Percentiles rank a stretch among this genome's conserved stretches.
Evolutionary conservation across 2,888 invertebrate species (phyloP).

Genomic region (Tubulanus polymorphus): DNA sequence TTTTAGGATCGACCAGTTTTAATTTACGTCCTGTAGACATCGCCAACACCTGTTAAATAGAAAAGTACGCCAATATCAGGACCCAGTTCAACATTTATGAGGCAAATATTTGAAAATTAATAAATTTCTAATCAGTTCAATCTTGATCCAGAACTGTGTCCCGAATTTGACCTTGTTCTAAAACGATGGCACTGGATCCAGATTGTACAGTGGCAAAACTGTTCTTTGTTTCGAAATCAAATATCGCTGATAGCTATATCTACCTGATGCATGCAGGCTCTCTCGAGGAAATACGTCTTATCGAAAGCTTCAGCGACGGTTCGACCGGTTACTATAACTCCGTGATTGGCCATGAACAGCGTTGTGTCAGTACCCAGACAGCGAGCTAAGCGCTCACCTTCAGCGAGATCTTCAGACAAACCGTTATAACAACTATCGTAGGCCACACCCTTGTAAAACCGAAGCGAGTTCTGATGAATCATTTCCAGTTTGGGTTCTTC

Average conservation of each 20-base stretch:
- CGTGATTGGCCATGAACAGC: constrained; percentile 19
- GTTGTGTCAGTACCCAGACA: constrained; percentile 11
- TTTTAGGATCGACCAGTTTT: neutral
- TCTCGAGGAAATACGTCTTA: constrained; percentile 27
- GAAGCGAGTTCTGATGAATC: constrained; percentile 25
- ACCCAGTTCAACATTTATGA: no score
- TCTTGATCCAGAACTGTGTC: no score
- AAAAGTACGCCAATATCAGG: no score
- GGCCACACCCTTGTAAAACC: constrained; percentile 24
- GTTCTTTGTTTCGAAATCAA: no score
- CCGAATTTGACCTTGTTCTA: no score
- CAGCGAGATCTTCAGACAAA: constrained; percentile 19
- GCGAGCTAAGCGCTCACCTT: constrained; percentile 24
- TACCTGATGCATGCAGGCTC: constrained; percentile 24
- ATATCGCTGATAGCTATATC: no score
- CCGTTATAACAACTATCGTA: constrained; percentile 25
- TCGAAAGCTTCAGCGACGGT: constrained; percentile 25
- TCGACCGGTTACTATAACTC: constrained; percentile 17
- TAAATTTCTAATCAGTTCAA: no score
- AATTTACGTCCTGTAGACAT: constrained; percentile 12
- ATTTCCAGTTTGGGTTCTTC: constrained; percentile 21
- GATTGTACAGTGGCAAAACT: no score
- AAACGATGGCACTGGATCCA: no score
- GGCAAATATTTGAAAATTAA: no score
- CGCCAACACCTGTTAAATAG: constrained; percentile 10